phyloP scores from a whole-genome alignment of 2,888 invertebrate genomes.

The Pherbina coryleti region DNA sequence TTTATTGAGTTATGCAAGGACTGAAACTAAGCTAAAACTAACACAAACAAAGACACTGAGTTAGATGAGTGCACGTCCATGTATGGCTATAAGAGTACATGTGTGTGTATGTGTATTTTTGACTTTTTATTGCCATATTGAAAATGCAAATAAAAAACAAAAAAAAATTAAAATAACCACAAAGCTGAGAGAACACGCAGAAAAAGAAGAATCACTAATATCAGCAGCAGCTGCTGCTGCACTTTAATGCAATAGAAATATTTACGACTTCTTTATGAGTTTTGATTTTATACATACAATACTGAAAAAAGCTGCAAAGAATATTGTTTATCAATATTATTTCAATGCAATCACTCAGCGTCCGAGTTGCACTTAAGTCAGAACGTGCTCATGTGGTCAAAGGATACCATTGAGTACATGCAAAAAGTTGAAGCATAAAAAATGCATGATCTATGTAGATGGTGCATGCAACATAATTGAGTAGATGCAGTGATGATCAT shows the following conservation, averaged over 20 bases:
- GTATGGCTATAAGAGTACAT: no score
- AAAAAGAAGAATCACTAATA: background rate
- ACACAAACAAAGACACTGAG: background rate
- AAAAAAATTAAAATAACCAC: background rate
- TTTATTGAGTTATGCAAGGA: background rate
- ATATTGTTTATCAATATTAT: no score
- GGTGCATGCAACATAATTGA: no score
- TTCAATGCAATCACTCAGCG: no score
- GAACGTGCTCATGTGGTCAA: no score
- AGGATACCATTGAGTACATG: no score
- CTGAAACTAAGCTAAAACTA: background rate
- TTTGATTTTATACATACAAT: background rate
- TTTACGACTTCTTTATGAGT: background rate
- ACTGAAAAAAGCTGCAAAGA: no score
- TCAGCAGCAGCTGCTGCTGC: background rate
- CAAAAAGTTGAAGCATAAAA: no score
- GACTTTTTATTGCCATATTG: background rate
- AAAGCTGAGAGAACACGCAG: background rate
- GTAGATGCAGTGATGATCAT: no score
- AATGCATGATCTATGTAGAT: no score
- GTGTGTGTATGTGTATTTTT: background rate
- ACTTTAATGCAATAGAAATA: slow-evolving; percentile 5
- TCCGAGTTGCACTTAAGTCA: no score
- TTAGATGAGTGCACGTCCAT: background rate
- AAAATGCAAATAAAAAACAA: background rate